These are phyloP conservation scores for Halcyon leucocephala DNA, from an alignment of 2,797 vertebrate genomes.

Conservation along the genomic window DNA sequence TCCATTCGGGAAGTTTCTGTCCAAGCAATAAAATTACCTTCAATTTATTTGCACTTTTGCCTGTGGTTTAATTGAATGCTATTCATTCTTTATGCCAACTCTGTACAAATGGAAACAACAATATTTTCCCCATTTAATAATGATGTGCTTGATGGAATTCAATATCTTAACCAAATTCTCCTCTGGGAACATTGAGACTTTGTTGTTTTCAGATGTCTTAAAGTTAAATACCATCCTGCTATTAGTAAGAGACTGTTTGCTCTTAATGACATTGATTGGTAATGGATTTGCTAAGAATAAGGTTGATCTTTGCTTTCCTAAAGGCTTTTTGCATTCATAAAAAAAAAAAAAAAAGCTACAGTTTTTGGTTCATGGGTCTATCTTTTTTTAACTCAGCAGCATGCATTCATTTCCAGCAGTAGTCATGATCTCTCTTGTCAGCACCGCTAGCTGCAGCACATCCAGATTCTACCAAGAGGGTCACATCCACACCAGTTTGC, in stretches of 20 bases:
- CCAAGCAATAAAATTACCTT: not conserved
- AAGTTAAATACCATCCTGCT: constrained; percentile 40
- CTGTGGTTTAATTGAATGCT: constrained; percentile 27
- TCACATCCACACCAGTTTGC: constrained; percentile 56
- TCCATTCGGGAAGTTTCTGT: constrained; percentile 5
- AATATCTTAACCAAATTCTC: constrained; percentile 41
- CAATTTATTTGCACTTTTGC: constrained; percentile 9
- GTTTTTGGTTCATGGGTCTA: not conserved
- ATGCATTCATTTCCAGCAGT: not conserved
- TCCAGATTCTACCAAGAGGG: constrained; percentile 53
- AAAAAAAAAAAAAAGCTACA: constrained; percentile 1
- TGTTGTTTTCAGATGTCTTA: constrained; percentile 13
- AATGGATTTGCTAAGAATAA: constrained; percentile 34
- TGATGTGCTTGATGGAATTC: constrained; percentile 22
- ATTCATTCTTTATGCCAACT: constrained; percentile 2
- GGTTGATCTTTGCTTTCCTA: not conserved
- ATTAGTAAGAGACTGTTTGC: constrained; percentile 2
- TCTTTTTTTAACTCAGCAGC: not conserved
- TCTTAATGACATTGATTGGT: constrained; percentile 25
- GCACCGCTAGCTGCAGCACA: constrained; percentile 36
- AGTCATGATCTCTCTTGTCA: constrained; percentile 30
- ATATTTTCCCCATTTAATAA: constrained; percentile 55
- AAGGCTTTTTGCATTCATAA: constrained; percentile 6
- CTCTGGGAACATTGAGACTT: constrained; percentile 30
- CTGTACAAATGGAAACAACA: constrained; percentile 36